Conservation (phyloP, 2,888 invertebrate genomes). For the Melolontha melolontha region DNA sequence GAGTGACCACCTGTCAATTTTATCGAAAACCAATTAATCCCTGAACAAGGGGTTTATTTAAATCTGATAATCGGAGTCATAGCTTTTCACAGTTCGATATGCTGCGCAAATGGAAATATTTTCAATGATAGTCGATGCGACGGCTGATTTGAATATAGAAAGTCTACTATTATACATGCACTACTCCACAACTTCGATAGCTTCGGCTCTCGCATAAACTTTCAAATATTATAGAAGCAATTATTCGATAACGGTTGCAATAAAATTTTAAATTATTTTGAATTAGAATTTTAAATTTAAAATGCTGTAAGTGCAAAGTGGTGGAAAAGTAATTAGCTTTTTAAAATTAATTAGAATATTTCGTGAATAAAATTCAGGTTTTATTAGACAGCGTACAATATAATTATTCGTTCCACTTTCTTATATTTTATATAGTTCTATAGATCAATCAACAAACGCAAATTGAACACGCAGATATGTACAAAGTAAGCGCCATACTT, state of each 20-base stretch:
- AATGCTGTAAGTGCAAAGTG: too few relatives aligned
- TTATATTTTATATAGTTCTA: too few relatives aligned
- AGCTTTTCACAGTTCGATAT: constrained; percentile 34
- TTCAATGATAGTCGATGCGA: constrained; percentile 33
- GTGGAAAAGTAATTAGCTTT: too few relatives aligned
- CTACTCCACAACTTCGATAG: background rate
- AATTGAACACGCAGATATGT: too few relatives aligned
- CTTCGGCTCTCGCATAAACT: background rate
- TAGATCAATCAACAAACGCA: too few relatives aligned
- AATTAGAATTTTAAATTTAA: too few relatives aligned
- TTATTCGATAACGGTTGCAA: constrained; percentile 23
- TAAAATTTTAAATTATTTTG: constrained; percentile 29
- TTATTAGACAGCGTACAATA: too few relatives aligned
- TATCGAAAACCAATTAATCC: constrained; percentile 40
- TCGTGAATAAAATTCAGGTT: too few relatives aligned
- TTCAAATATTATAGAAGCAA: constrained; percentile 34
- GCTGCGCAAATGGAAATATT: constrained; percentile 35
- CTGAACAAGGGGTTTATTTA: constrained; percentile 35
- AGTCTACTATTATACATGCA: constrained; percentile 3
- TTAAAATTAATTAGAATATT: too few relatives aligned
- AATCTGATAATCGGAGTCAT: constrained; percentile 39
- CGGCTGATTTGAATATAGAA: constrained; percentile 37
- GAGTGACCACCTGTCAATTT: constrained; percentile 41
- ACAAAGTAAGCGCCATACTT: too few relatives aligned
- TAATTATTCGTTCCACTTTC: too few relatives aligned